Evolutionary conservation across 2,888 invertebrate species (phyloP).

Genomic region (Muscina levida): DNA sequence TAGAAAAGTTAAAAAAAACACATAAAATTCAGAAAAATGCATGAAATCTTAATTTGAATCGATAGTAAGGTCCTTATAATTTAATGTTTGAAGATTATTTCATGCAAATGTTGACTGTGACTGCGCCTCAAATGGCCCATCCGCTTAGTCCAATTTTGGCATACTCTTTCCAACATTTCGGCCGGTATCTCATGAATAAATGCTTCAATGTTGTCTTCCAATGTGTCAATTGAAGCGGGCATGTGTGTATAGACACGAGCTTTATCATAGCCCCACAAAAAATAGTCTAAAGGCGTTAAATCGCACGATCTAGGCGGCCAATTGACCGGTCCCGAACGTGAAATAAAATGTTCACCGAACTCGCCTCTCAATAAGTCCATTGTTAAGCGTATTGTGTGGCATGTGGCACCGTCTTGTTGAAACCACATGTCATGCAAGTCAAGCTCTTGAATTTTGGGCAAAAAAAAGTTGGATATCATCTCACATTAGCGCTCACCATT

Average conservation of each 20-base stretch:
- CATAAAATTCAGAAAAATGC: no score
- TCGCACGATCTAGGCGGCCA: constrained; percentile 25
- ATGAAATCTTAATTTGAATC: no score
- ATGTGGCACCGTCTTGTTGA: constrained; percentile 15
- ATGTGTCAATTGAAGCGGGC: not conserved
- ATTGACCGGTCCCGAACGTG: not conserved
- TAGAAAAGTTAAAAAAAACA: no score
- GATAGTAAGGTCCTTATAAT: no score
- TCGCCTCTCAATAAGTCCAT: constrained; percentile 11
- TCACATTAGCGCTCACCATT: not conserved
- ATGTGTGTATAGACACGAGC: constrained; percentile 7
- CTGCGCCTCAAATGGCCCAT: no score
- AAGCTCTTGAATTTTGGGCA: not conserved
- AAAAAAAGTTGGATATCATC: not conserved
- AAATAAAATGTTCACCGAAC: constrained; percentile 18
- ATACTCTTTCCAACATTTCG: not conserved
- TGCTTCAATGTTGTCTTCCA: not conserved
- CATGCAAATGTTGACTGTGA: no score
- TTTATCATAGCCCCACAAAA: not conserved
- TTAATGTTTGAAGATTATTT: no score
- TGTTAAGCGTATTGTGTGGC: not conserved
- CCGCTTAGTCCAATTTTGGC: constrained; percentile 12
- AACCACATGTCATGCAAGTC: constrained; percentile 10
- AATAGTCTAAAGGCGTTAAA: constrained; percentile 25
- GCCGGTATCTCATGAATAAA: not conserved